A percentile compares a stretch with the other conserved stretches of the same genome.
Conservation (phyloP, 2,888 invertebrate genomes). For the Drosophila parthenogenetica region DNA sequence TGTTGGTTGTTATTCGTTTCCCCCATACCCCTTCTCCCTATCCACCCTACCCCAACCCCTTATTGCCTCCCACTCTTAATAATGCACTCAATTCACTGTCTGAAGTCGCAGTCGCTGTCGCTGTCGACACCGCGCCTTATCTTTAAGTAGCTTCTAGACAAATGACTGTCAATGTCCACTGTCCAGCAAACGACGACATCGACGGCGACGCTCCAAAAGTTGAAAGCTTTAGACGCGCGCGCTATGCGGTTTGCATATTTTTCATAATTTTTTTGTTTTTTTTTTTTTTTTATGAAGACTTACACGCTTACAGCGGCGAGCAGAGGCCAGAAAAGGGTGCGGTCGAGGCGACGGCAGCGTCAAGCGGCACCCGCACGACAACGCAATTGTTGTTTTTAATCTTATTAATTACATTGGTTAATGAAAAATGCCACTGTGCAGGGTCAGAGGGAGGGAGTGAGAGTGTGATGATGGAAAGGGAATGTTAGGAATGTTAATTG, state of each 20-base stretch:
- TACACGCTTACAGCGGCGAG: not conserved
- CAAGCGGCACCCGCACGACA: constrained; percentile 54
- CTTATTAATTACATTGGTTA: constrained; percentile 79
- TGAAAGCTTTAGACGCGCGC: constrained; percentile 61
- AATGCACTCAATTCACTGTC: constrained; percentile 49
- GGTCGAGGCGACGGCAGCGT: constrained; percentile 37
- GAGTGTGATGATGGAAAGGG: constrained; percentile 2
- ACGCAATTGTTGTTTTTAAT: constrained; percentile 79
- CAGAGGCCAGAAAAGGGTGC: constrained; percentile 63
- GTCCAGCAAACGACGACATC: constrained; percentile 18
- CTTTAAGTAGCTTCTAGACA: constrained; percentile 58
- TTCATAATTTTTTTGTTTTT: constrained; percentile 53
- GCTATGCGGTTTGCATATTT: constrained; percentile 80
- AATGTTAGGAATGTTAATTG: constrained; percentile 68
- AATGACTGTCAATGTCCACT: constrained; percentile 51
- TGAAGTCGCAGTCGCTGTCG: constrained; percentile 21
- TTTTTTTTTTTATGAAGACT: constrained; percentile 26
- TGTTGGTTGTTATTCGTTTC: constrained; percentile 23
- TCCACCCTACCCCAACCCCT: not conserved
- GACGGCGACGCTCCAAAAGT: constrained; percentile 56
- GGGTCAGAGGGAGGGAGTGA: not conserved
- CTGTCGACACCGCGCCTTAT: constrained; percentile 3
- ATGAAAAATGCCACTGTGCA: constrained; percentile 58
- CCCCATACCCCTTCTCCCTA: constrained; percentile 9
- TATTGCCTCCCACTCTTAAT: constrained; percentile 32